These are phyloP conservation scores for Philypnodon macrostomus DNA, from an alignment of 2,797 vertebrate genomes.

Conservation along the genomic window DNA sequence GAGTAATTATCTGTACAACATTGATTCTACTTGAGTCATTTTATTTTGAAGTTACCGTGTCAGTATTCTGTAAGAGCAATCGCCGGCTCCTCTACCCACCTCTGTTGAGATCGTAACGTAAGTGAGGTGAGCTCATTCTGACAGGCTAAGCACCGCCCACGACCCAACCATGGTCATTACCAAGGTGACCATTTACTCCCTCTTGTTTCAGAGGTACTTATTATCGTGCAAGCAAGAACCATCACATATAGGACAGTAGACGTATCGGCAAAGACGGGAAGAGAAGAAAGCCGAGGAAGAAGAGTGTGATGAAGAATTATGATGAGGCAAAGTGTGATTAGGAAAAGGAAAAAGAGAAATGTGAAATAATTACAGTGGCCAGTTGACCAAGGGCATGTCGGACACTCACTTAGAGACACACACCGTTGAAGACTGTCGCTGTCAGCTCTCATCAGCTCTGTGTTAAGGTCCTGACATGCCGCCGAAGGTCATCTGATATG, in stretches of 20 bases:
- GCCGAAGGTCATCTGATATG: constrained; percentile 48
- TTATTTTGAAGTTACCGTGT: no score
- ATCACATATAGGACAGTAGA: constrained; percentile 29
- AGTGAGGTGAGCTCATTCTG: constrained; percentile 34
- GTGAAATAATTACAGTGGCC: constrained; percentile 60
- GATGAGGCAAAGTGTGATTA: constrained; percentile 55
- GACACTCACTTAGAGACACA: constrained; percentile 18
- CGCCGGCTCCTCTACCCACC: no score
- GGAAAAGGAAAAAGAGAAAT: constrained; percentile 35
- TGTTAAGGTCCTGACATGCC: constrained; percentile 16
- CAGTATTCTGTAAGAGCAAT: no score
- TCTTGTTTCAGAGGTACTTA: constrained; percentile 65
- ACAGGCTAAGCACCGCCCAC: constrained; percentile 29
- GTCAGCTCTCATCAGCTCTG: constrained; percentile 55
- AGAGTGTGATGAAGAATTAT: constrained; percentile 52
- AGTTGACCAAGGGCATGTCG: constrained; percentile 66
- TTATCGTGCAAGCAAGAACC: constrained; percentile 50
- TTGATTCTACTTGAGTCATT: no score
- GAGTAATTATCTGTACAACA: no score
- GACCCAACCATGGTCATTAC: constrained; percentile 61
- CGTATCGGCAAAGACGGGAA: constrained; percentile 63
- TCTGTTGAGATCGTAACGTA: no score
- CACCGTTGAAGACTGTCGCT: constrained; percentile 33
- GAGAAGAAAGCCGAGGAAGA: constrained; percentile 48
- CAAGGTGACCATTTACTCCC: constrained; percentile 70